Conservation (phyloP, 2,888 invertebrate species). For the Plebejus anna region DNA sequence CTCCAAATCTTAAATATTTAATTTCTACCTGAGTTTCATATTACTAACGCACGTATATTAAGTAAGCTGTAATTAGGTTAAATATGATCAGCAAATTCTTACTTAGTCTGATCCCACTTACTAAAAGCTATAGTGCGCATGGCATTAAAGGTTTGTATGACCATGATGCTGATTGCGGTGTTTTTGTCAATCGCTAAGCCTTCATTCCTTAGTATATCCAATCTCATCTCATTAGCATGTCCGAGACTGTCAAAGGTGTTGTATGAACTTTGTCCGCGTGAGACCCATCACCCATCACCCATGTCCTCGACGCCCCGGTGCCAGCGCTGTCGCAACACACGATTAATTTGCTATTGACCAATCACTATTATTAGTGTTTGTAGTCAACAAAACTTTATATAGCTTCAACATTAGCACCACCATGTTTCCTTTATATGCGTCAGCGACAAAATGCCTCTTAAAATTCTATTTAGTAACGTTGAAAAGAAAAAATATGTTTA, state of each 20-base stretch:
- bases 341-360: conserved; percentile 20
- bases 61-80: too few relatives aligned
- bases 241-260: conserved; percentile 43
- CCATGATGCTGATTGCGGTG: neutral
- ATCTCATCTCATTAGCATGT: neutral
- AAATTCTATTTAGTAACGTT: neutral
- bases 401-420: neutral
- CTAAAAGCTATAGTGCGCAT: neutral
- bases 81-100: too few relatives aligned
- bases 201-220: neutral
- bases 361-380: conserved; percentile 1
- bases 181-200: neutral
- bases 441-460: neutral
- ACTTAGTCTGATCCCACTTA: neutral
- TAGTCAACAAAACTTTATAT: neutral
- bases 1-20: neutral
- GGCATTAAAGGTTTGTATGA: neutral
- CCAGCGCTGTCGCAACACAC: conserved; percentile 22
- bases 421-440: neutral
- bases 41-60: too few relatives aligned
- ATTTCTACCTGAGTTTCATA: too few relatives aligned
- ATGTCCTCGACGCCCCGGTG: conserved; percentile 48
- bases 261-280: conserved; percentile 49
- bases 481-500: neutral
- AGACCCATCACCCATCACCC: conserved; percentile 40